Base-by-base conservation (phyloP, 1,140 invertebrate genomes). In the Scaptomyza hsui region DNA sequence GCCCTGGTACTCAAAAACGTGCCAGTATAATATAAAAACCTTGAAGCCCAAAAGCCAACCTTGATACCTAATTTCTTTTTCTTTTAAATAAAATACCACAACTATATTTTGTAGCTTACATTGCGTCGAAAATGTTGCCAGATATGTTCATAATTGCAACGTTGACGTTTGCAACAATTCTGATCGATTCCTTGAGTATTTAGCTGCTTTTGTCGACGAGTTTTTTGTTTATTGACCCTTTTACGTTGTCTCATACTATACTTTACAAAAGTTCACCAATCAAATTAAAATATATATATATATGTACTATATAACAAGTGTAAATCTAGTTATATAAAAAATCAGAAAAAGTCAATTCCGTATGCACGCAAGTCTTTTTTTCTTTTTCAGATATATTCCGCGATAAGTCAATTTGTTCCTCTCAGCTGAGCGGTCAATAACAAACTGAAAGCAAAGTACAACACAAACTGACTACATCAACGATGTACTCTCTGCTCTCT, bases 231-330 rank as follows among this genome's bases (percentile, higher is more conserved):
- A 13, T 68, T 81, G 10, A 49, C 52, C 32, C 57, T 52, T 52
- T 62, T 86, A 45, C 82, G 74, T 62, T 77, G 68, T 85, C 73
- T 85, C 81, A 85, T 85, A 65, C 81, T 85, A 80, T 44, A 65
- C 18, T 51, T 60, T 15, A 35, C 24, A 51, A 37, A 52, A 41
- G 12, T n/a, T 15, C 32, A 52, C 12, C 13, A 61, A 45, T 37
- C 4, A 61, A 41, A 59, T 47, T 21, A 4, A 3, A 44, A 49
- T 47, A 16, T n/a, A 44, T 44, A 37, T 48, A 53, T 57, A 45
- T 39, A 42, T 45, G 35, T 41, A 44, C 39, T 73, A 29, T 51
- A 35, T 26, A 56, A 47, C 61, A 41, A 39, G 21, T 74, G 19
- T 45, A 63, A 78, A 71, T 85, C 60, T 63, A 71, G 71, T 80